Evolutionary conservation across 2,888 invertebrate species (phyloP), one percentile per base, ranked within the genome.

Genomic region (Rhopalosiphum nymphaeae): DNA sequence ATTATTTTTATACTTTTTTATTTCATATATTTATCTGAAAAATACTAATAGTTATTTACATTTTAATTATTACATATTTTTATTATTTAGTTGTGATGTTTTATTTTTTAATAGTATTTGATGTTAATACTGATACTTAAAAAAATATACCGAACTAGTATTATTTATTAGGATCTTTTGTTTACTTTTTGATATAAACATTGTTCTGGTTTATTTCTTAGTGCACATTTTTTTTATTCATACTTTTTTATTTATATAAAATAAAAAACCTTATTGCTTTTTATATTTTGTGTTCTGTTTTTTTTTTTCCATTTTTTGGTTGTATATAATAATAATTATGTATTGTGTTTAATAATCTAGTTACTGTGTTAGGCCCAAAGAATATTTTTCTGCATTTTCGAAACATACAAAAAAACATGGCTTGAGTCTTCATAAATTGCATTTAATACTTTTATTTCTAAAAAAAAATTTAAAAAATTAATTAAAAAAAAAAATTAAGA

Each of bases 101-200:
- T 94, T 94, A 94, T 94, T 94, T 94, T 94, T 94, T 94, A 94
- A 91, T 94, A 93, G 94, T 94, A 94, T 94, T 94, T 94, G 94
- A 94, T 94, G 94, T 94, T 94, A 94, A 94, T 94, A 94, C 87
- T 94, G 61, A 94, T 94, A 94, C 94, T 94, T 94, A 87, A 94
- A 94, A 94, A 94, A 91, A 94, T 91, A 94, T 94, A 94, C 94
- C 94, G 94, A 53, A 94, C 94, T 94, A 94, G 94, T 94, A 94
- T 94, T 94, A 94, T 94, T 94, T 91, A 91, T 91, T 94, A 91
- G 90, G 94, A 86, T 94, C 49, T 90, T 94, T 94, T 91, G 90
- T 94, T 94, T 94, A 94, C 57, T 87, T 94, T 91, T 91, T 91
- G 78, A 94, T 94, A 90, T 94, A 94, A 94, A 94, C 91, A 94